A percentile compares a stretch with the other conserved stretches of the same genome.
phyloP scores from a whole-genome alignment of 2,113 vertebrate species.

The Trochalopteron elliotii region DNA sequence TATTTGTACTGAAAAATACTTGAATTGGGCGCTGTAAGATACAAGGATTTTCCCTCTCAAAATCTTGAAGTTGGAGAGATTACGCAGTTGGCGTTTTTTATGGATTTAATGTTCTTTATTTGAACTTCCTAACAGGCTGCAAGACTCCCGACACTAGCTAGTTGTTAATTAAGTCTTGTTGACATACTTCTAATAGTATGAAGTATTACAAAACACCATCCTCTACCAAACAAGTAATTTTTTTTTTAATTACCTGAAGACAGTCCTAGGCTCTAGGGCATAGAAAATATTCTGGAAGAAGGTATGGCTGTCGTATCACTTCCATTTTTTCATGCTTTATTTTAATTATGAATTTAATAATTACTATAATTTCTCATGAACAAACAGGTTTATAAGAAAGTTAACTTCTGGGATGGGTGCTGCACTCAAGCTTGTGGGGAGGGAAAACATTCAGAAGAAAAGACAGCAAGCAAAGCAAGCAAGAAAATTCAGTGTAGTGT shows the following conservation, averaged over 20 bases:
- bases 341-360: conserved; percentile 6
- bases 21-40: background rate
- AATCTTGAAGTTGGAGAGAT: background rate
- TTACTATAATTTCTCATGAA: background rate
- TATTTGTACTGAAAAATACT: background rate
- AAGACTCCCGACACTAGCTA: background rate
- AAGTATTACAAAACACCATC: conserved; percentile 34
- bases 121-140: conserved; percentile 4
- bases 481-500: background rate
- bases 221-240: background rate
- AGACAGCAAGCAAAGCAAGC: background rate
- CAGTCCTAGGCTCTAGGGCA: conserved; percentile 22
- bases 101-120: background rate
- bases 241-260: conserved; percentile 31
- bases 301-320: background rate
- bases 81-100: rapidly evolving
- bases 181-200: conserved; percentile 29
- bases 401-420: background rate
- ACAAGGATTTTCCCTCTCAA: background rate
- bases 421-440: background rate
- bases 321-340: background rate
- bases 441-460: background rate
- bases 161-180: conserved; percentile 52
- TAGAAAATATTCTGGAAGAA: conserved; percentile 28
- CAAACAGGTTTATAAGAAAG: background rate